These are phyloP conservation scores for Kryphioiulus occultus DNA, from an alignment of 2,888 invertebrate species.

Conservation along the genomic window DNA sequence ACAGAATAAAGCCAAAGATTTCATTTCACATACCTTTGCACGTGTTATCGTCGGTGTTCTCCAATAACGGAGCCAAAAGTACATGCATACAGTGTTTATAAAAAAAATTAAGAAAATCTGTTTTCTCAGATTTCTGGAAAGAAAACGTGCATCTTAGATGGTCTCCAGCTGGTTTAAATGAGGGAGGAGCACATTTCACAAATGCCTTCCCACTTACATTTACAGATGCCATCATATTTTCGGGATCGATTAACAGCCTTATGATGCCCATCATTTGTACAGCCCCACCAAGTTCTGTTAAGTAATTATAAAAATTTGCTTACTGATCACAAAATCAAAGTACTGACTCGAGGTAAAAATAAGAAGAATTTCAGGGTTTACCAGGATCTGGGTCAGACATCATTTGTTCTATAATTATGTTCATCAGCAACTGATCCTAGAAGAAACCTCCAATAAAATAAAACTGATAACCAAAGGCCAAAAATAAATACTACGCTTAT, in stretches of 20 bases:
- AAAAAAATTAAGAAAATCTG: conserved; percentile 97
- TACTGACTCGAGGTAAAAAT: neutral
- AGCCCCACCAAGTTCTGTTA: conserved; percentile 88
- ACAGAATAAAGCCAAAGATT: neutral
- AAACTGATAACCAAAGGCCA: neutral
- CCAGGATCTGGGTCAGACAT: conserved; percentile 91
- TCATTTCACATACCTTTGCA: conserved; percentile 67
- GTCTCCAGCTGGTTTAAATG: neutral
- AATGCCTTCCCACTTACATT: conserved; percentile 65
- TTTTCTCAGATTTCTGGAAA: conserved; percentile 86
- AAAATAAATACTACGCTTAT: neutral
- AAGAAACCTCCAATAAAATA: neutral
- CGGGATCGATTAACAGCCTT: conserved; percentile 91
- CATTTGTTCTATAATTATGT: conserved; percentile 98
- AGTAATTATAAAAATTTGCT: neutral
- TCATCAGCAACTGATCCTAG: conserved; percentile 85
- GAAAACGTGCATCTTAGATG: conserved; percentile 16
- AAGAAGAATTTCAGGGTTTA: conserved; percentile 56
- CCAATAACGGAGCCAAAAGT: conserved; percentile 86
- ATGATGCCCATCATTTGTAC: conserved; percentile 96
- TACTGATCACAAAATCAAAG: neutral
- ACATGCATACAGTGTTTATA: conserved; percentile 98
- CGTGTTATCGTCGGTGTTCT: conserved; percentile 87
- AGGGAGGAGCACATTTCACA: neutral
- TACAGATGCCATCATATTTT: conserved; percentile 93